A percentile compares a stretch with the other conserved stretches of the same genome.
phyloP scores from a whole-genome alignment of 23 tunicate species.

The Ascidia mentula region DNA sequence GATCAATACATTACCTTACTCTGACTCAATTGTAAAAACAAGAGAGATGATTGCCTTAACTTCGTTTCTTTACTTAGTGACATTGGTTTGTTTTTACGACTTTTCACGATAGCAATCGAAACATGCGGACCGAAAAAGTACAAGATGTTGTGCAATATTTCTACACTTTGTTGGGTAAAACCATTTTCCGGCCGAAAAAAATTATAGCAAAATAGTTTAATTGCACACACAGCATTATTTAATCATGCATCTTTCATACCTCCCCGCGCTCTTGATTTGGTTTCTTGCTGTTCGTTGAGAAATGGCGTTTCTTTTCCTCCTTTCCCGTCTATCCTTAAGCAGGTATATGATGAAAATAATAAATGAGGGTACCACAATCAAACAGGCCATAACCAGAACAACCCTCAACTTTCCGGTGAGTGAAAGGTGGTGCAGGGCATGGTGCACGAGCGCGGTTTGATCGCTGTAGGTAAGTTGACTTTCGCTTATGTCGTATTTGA shows the following conservation, averaged over 20 bases:
- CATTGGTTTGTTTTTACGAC: too few relatives aligned
- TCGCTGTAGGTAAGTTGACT: neutral
- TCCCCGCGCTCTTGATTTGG: neutral
- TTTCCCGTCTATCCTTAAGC: neutral
- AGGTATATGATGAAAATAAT: neutral
- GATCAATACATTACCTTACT: too few relatives aligned
- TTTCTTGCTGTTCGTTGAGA: neutral
- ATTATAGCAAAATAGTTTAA: too few relatives aligned
- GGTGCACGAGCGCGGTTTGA: neutral
- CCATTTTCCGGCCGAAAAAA: too few relatives aligned
- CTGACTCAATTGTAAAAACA: too few relatives aligned
- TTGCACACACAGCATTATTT: too few relatives aligned
- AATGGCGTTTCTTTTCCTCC: neutral
- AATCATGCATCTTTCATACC: neutral
- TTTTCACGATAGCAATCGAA: too few relatives aligned
- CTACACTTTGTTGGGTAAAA: too few relatives aligned
- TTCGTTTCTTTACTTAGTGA: too few relatives aligned
- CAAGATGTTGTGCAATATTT: too few relatives aligned
- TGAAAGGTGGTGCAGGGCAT: neutral
- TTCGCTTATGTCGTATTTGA: neutral
- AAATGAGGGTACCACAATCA: neutral
- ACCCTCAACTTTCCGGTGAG: conserved; percentile 5
- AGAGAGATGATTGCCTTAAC: too few relatives aligned
- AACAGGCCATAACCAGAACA: neutral
- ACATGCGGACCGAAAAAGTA: too few relatives aligned